Base-by-base conservation (phyloP, 2,888 invertebrate species). In the Diarsia rubi region DNA sequence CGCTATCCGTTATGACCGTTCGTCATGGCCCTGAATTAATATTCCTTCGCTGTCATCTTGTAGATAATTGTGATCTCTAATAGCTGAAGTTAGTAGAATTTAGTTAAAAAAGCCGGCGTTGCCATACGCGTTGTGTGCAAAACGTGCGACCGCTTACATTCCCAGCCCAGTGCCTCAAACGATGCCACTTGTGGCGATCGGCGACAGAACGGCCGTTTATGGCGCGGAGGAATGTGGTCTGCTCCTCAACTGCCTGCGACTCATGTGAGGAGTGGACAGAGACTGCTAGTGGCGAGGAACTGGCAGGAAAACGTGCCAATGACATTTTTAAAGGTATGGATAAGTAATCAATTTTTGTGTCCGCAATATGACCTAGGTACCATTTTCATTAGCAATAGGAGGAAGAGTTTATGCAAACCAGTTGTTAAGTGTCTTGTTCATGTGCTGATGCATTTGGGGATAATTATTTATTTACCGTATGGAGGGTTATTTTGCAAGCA, bases 181-280 rank as follows among this genome's bases (percentile, higher is more conserved):
- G 89, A 90, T 90, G 92, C 87, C 92, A 92, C 91, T 93, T 92
- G 93, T 87, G 91, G 91, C 90, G 89, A 90, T 90, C 85, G 91
- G 91, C 91, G 92, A 93, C 92, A 90, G 90, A n/a, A 91, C 92
- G 89, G 82, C 94, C 93, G 90, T 94, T 93, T 95, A 95, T 90
- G 95, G 95, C 92, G 95, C 93, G 89, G 70, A 91, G 95, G 96
- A 95, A 96, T 95, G 96, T 91, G 89, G 90, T 90, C 89, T 89
- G 88, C 85, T 89, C 88, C 84, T 89, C 84, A 84, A 79, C 71
- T 79, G 86, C 60, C 75, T 69, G 60, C 71, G 86, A 85, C 78
- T 79, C 83, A 86, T 83, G 87, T 85, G 81, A 89, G 74, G 87
- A 89, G 89, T 84, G 82, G 79, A 73, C 69, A 79, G 82, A 82